phyloP scores from a whole-genome alignment of 2,113 vertebrate species.

The Prunella himalayana region DNA sequence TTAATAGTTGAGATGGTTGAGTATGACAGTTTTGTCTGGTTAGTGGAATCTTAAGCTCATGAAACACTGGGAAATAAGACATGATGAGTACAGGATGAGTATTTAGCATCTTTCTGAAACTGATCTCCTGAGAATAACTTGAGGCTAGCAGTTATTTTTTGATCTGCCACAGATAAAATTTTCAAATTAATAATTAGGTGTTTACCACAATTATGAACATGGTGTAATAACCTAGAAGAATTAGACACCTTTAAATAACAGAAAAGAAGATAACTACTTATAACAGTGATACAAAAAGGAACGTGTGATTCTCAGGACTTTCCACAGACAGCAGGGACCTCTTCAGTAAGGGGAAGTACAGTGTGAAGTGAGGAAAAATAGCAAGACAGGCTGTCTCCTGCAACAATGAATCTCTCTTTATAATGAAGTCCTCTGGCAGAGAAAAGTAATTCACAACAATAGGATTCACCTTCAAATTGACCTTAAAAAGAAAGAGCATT shows the following conservation, averaged over 20 bases:
- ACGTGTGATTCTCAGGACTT: background rate
- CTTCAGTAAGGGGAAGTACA: background rate
- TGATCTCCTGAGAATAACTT: background rate
- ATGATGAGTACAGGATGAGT: background rate
- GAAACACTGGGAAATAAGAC: background rate
- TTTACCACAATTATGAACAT: background rate
- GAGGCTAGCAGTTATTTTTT: background rate
- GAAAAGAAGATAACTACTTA: background rate
- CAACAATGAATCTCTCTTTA: background rate
- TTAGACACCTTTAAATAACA: background rate
- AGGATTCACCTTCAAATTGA: background rate
- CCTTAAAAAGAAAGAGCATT: background rate
- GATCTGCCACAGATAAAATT: background rate
- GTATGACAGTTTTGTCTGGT: background rate
- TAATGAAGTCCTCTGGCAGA: background rate
- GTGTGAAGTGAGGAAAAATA: background rate
- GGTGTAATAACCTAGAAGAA: background rate
- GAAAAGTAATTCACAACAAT: background rate
- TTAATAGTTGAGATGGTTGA: background rate
- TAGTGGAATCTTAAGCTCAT: background rate
- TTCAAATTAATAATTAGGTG: background rate
- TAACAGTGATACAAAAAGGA: background rate
- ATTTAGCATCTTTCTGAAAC: background rate
- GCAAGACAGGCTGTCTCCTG: background rate
- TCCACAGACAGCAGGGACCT: background rate